Evolutionary conservation across 1,140 invertebrate species (phyloP).

Genomic region (Geopemphigus sp.): DNA sequence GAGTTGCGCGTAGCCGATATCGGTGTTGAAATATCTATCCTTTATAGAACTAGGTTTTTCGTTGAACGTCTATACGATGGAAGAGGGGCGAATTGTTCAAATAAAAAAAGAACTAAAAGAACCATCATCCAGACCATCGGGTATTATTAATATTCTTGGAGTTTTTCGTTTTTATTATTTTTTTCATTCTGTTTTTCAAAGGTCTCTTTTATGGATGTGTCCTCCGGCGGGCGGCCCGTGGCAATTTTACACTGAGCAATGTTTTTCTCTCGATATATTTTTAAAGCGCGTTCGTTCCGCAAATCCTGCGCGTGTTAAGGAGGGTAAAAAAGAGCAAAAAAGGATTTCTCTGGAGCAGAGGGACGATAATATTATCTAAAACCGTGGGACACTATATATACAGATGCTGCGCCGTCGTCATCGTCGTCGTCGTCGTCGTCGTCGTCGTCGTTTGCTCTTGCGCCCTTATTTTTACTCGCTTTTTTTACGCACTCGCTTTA

Average conservation of each 20-base stretch:
- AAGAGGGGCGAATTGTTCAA: background rate
- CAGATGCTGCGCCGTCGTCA: background rate
- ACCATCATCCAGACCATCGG: background rate
- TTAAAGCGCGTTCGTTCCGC: background rate
- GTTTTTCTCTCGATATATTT: background rate
- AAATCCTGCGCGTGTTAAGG: background rate
- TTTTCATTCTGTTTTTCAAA: too few species aligned
- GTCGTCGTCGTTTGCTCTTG: constrained; percentile 3
- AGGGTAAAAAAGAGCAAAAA: constrained; percentile 31
- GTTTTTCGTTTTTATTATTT: too few species aligned
- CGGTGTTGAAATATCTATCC: background rate
- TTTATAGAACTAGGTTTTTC: background rate
- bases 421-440: background rate
- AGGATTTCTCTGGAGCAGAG: background rate
- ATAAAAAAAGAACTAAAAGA: background rate
- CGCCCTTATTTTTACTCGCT: background rate
- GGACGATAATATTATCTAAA: constrained; percentile 16
- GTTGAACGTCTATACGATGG: background rate
- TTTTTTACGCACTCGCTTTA: background rate
- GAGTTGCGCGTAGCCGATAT: background rate
- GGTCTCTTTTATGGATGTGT: background rate
- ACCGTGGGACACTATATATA: background rate
- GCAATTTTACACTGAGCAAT: background rate
- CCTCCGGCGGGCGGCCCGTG: background rate
- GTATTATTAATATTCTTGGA: constrained; percentile 23